Evolutionary conservation across 2,888 invertebrate genomes (phyloP).

Genomic region (Drosophila mimetica): DNA sequence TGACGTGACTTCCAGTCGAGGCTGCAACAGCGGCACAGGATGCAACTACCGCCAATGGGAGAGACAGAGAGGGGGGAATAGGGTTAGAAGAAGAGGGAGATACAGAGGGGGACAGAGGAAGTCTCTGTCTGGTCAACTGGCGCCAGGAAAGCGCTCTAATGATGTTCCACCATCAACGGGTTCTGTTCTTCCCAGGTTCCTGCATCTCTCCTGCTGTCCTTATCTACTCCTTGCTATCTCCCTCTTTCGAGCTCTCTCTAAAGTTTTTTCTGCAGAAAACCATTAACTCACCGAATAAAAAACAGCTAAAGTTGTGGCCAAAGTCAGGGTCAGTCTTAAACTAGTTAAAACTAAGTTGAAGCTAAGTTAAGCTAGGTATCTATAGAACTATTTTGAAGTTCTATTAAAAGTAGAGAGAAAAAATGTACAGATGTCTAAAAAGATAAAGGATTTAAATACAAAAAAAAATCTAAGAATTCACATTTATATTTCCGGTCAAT

Average conservation of each 20-base stretch:
- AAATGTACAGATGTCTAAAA: not conserved
- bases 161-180: conserved; percentile 56
- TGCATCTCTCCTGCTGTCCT: conserved; percentile 2
- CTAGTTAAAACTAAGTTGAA: not conserved
- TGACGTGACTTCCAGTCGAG: conserved; percentile 55
- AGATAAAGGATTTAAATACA: not conserved
- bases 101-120: conserved; percentile 21
- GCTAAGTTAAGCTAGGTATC: not conserved
- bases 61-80: not conserved
- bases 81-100: not conserved
- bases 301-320: conserved; percentile 11
- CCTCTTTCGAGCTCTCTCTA: conserved; percentile 33
- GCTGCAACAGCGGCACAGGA: conserved; percentile 31
- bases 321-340: conserved; percentile 22
- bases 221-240: not conserved
- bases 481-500: no score
- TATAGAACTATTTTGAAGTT: not conserved
- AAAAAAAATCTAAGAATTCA: not conserved
- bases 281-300: conserved; percentile 55
- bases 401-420: not conserved
- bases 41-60: conserved; percentile 17
- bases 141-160: conserved; percentile 57
- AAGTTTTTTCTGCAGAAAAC: conserved; percentile 63
- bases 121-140: conserved; percentile 46
- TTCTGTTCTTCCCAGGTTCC: conserved; percentile 35